Conservation (phyloP, 2,113 vertebrate species). For the Mesoclemmys tuberculata region DNA sequence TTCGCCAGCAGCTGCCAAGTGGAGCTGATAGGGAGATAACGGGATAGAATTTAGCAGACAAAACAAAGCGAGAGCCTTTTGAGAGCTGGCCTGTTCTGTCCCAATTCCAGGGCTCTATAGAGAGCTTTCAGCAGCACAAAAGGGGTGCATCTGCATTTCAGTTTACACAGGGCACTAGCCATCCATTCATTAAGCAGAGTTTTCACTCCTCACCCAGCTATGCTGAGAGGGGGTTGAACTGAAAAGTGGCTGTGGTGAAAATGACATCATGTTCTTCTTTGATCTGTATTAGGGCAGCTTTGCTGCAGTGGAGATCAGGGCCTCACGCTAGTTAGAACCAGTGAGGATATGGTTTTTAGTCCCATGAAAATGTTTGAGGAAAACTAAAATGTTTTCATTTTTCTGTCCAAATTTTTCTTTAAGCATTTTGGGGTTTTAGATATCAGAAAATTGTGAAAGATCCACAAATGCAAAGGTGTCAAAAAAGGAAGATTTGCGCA, state of each 20-base stretch:
- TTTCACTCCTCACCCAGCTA: background rate
- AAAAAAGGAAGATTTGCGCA: no score
- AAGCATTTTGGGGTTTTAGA: background rate
- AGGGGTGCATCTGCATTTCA: background rate
- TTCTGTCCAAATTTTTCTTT: background rate
- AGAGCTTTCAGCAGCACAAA: no score
- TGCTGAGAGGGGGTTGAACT: background rate
- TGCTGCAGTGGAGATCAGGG: background rate
- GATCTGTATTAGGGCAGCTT: background rate
- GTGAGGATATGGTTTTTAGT: background rate
- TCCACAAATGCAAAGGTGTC: background rate
- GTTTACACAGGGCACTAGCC: background rate
- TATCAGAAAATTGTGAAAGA: background rate
- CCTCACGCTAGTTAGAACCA: background rate
- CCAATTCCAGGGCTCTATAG: rapidly evolving
- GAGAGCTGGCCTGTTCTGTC: background rate
- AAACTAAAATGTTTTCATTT: background rate
- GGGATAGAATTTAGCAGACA: rapidly evolving
- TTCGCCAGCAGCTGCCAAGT: background rate
- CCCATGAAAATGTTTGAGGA: background rate
- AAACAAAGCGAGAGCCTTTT: rapidly evolving
- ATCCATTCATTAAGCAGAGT: background rate
- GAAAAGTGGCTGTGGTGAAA: background rate
- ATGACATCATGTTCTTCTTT: background rate
- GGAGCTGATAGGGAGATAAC: background rate